These are phyloP conservation scores for Ovibos moschatus DNA, from an alignment of 2,113 vertebrate genomes.

Conservation along the genomic window DNA sequence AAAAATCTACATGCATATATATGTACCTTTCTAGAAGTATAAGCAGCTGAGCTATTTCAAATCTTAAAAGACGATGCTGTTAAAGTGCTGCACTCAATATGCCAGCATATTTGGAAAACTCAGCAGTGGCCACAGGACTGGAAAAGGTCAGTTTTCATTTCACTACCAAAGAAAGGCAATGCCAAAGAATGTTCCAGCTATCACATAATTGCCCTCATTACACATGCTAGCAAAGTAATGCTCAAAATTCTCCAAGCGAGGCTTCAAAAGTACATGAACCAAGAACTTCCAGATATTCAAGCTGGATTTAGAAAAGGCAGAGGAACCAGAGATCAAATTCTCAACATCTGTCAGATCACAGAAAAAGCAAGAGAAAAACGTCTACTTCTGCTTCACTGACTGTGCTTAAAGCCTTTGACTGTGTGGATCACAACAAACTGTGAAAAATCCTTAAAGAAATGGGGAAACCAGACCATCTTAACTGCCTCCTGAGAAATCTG, in stretches of 20 bases:
- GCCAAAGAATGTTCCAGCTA: background rate
- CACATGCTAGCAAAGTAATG: background rate
- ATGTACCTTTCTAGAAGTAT: background rate
- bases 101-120: background rate
- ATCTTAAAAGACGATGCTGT: background rate
- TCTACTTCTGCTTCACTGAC: background rate
- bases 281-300: background rate
- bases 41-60: background rate
- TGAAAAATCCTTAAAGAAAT: background rate
- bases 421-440: background rate
- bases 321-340: background rate
- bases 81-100: background rate
- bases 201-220: background rate
- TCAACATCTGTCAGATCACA: fast-evolving
- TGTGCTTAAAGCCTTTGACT: background rate
- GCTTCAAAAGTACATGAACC: background rate
- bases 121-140: background rate
- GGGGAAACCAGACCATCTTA: background rate
- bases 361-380: background rate
- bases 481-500: background rate
- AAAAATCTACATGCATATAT: background rate
- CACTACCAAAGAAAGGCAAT: background rate
- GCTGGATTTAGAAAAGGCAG: background rate
- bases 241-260: background rate
- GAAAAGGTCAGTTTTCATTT: background rate